phyloP scores from a whole-genome alignment of 2,113 vertebrate genomes.

The Lepisosteus oculatus region DNA sequence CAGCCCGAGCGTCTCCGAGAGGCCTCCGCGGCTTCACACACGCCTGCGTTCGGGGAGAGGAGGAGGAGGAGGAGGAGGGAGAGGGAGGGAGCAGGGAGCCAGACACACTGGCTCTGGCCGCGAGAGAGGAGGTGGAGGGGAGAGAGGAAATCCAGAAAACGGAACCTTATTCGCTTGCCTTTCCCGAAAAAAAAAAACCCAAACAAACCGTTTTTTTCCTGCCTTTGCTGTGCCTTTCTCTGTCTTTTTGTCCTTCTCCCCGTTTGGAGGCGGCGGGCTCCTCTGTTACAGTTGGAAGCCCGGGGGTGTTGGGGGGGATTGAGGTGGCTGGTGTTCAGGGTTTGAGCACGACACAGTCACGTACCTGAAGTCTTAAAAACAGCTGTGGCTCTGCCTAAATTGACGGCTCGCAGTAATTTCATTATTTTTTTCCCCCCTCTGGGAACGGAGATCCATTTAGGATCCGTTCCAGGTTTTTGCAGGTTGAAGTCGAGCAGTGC shows the following conservation, averaged over 20 bases:
- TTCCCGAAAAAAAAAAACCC: slow-evolving; percentile 46
- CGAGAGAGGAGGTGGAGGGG: slow-evolving; percentile 51
- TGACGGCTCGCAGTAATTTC: too few species aligned
- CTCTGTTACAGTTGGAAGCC: not conserved
- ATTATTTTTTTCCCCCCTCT: too few species aligned
- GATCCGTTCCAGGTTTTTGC: too few species aligned
- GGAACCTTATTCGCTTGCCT: slow-evolving; percentile 58
- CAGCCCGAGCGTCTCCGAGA: slow-evolving; percentile 23
- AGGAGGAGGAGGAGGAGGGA: slow-evolving; percentile 42
- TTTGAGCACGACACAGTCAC: too few species aligned
- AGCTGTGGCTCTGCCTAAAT: not conserved
- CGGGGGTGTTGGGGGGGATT: too few species aligned
- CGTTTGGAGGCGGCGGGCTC: not conserved
- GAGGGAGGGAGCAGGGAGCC: not conserved
- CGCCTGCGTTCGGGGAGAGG: slow-evolving; percentile 51
- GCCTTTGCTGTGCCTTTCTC: slow-evolving; percentile 23
- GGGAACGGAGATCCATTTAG: too few species aligned
- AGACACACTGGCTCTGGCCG: slow-evolving; percentile 66
- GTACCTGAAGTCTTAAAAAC: not conserved
- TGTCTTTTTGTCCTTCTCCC: not conserved
- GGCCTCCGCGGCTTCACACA: slow-evolving; percentile 44
- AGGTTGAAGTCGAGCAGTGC: too few species aligned
- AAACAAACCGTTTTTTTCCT: slow-evolving; percentile 31
- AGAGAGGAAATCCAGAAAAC: slow-evolving; percentile 66
- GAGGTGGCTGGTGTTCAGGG: too few species aligned